Percentiles rank a stretch among this genome's conserved stretches.
Evolutionary conservation across 2,113 vertebrate species (phyloP).

Genomic region (Brachypteracias leptosomus): DNA sequence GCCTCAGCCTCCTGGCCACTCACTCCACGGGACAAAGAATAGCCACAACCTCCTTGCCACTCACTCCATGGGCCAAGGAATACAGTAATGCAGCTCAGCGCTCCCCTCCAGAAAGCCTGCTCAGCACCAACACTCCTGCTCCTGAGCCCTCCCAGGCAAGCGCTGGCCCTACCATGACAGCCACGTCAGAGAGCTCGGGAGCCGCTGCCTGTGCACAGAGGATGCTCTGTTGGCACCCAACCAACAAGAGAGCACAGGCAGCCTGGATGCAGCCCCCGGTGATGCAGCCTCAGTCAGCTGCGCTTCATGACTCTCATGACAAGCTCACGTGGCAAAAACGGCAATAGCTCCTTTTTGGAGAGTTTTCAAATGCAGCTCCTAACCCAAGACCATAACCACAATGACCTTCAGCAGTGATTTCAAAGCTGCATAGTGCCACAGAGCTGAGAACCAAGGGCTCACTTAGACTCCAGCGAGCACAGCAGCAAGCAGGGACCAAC

Average conservation of each 20-base stretch:
- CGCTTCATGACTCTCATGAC: background rate
- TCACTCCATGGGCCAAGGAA: background rate
- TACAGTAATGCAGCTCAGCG: fast-evolving
- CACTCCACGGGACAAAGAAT: background rate
- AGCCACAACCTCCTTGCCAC: background rate
- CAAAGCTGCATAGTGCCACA: background rate
- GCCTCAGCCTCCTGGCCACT: background rate
- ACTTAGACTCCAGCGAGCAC: background rate
- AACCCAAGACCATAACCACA: background rate
- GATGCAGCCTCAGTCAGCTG: conserved; percentile 4
- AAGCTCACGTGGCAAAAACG: background rate
- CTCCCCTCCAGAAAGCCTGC: background rate
- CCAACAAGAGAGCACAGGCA: background rate
- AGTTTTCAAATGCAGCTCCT: conserved; percentile 1
- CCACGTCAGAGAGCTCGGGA: fast-evolving
- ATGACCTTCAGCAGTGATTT: conserved; percentile 16
- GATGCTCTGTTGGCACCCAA: background rate
- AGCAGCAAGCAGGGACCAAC: background rate
- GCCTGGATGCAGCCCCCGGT: background rate
- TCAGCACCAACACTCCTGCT: background rate
- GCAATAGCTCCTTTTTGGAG: background rate
- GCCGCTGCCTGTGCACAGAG: background rate
- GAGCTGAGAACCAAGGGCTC: background rate
- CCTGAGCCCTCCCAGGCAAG: background rate
- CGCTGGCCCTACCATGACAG: background rate